Base-by-base conservation (phyloP, 2,113 vertebrate genomes). In the Tyrannus savana region DNA sequence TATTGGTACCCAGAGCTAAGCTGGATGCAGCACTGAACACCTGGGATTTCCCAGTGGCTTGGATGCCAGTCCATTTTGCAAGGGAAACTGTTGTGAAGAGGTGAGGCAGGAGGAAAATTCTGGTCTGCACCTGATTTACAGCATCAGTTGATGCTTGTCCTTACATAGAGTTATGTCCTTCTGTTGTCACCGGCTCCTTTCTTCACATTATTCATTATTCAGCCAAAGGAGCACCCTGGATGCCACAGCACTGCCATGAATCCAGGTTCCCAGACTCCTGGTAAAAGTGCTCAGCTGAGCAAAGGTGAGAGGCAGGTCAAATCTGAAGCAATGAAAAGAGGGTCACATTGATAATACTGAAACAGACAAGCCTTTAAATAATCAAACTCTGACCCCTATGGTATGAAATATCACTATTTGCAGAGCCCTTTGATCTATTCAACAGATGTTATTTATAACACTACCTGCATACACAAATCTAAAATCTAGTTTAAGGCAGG, bases 1-100 rank as follows among this genome's bases (percentile, higher is more conserved):
- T 27, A 0, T 1, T 3, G 31, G 50, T 9, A 19, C 41, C 55
- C 67, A 31, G 63, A 35, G 21, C 39, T 14, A 2, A n/a, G 39
- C 18, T 2, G 8, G 73, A 21, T 60, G 37, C 6, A 4, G 52
- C 39, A 52, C 44, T n/a, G 60, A 88, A 64, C 44, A 22, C 22
- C 62, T 44, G 5, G 1, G 23, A 75, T 64, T 60, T 55, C 42
- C 53, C 30, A 14, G 49, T 3, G 39, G 1, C n/a, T 68, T 68
- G 58, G 24, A 52, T 80, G 37, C 31, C 50, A 35, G 35, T 30
- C 17, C 41, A 2, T 90, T 85, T 64, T 39, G 63, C 2, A 2
- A 63, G 19, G 44, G 42, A 90, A 75, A 55, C 1, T 35, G 22
- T 6, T 27, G 31, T 42, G 58, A 78, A 72, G 46, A 80, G 27